A percentile compares a stretch with the other conserved stretches of the same genome.
Evolutionary conservation across 2,888 invertebrate species (phyloP).

Genomic region (Pyrochroa serraticornis): DNA sequence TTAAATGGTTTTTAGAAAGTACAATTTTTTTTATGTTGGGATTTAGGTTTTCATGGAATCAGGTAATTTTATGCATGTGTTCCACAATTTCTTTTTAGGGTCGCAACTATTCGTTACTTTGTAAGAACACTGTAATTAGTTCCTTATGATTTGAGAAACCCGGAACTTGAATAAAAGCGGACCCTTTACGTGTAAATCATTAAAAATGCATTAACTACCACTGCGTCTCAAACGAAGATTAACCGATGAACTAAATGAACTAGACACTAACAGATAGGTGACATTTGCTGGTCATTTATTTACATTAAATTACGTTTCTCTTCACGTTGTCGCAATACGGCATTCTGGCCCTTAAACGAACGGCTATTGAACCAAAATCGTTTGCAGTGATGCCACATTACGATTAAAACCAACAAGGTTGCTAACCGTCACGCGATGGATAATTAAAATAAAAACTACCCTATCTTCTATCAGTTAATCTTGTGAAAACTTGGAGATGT

Average conservation of each 20-base stretch:
- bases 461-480: no score
- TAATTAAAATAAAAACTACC: constrained; percentile 1
- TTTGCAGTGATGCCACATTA: not conserved
- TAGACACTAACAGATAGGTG: constrained; percentile 5
- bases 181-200: not conserved
- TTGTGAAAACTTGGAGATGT: no score
- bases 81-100: no score
- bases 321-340: not conserved
- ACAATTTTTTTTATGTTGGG: no score
- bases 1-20: no score
- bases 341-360: not conserved
- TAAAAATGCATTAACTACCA: constrained; percentile 4
- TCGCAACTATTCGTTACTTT: no score
- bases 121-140: no score
- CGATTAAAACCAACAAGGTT: constrained; percentile 1
- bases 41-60: no score
- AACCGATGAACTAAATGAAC: constrained; percentile 8
- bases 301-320: constrained; percentile 15
- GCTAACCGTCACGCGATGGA: constrained; percentile 5
- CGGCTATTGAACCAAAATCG: not conserved
- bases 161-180: no score
- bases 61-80: no score
- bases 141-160: no score
- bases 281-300: constrained; percentile 10
- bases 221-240: constrained; percentile 10